Base-by-base conservation (phyloP, 1,140 invertebrate genomes). In the Zaprionus ghesquierei region DNA sequence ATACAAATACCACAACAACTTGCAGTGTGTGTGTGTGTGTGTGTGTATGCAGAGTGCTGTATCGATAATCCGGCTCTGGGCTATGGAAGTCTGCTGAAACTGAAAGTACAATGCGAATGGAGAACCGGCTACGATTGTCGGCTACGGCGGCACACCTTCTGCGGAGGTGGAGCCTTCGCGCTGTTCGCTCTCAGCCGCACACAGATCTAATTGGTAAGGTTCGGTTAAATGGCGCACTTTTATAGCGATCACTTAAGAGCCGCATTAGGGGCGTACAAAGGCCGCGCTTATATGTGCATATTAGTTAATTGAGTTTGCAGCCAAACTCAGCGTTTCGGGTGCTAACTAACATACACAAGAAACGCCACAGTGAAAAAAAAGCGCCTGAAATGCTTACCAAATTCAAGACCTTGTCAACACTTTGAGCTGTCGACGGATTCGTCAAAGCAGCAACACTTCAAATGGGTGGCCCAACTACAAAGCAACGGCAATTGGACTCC, bases 111-210 rank as follows among this genome's bases (percentile, higher is more conserved):
- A 79, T 65, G 54, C 77, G 61, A 27, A 49, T 58, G 55, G 51
- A 54, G 58, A 51, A 53, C 78, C 59, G 59, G 62, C 38, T 33
- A 41, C 35, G 33, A 51, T 72, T 66, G 65, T 75, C 71, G 75
- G 82, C n/a, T n/a, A 68, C 75, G 61, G 38, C 58, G 81, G 51
- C 81, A 81, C 81, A 79, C 81, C 81, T 65, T 63, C 41, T 81
- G 84, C 68, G 81, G 82, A 79, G 81, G 81, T 86, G 81, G 82
- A 87, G 81, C 82, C 75, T 85, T 81, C 74, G 77, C 68, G 70
- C 70, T n/a, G 33, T 4, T 12, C 12, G 31, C 38, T 44, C 10
- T 35, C 12, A 5, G n/a, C n/a, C n/a, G 41, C 69, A 58, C 69
- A 81, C 59, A 69, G 70, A 66, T 77, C 75, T 87, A 86, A 86